Evolutionary conservation across 2,797 vertebrate genomes (phyloP).

Genomic region (Sebastes trivittatus): DNA sequence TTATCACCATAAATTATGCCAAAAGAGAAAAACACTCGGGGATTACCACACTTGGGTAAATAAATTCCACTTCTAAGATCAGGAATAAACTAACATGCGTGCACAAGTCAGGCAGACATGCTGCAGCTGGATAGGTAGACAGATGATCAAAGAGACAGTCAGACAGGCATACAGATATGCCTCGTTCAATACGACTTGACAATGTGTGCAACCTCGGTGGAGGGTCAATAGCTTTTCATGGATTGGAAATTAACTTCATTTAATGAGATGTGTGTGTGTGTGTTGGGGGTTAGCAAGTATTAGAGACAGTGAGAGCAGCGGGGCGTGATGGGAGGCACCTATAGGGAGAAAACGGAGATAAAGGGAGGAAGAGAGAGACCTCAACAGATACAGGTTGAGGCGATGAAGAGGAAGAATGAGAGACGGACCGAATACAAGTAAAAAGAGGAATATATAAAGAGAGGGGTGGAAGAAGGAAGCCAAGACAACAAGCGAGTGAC

Average conservation of each 20-base stretch:
- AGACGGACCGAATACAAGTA: background rate
- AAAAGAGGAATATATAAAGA: conserved; percentile 19
- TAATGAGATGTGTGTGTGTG: conserved; percentile 40
- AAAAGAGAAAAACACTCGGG: conserved; percentile 31
- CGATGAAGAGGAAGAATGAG: conserved; percentile 13
- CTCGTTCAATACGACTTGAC: conserved; percentile 54
- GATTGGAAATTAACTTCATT: conserved; percentile 70
- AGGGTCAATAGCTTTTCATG: conserved; percentile 64
- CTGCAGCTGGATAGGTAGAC: conserved; percentile 30
- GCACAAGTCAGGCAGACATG: conserved; percentile 12
- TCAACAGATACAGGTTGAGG: background rate
- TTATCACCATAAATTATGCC: conserved; percentile 29
- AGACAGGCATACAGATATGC: conserved; percentile 48
- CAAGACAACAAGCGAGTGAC: conserved; percentile 55
- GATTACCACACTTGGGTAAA: conserved; percentile 36
- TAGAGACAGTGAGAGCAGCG: background rate
- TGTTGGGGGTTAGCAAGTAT: background rate
- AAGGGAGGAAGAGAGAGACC: background rate
- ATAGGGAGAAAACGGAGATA: background rate
- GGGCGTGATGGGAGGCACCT: background rate
- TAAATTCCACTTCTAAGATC: conserved; percentile 32
- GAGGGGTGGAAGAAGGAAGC: conserved; percentile 19
- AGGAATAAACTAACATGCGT: conserved; percentile 4
- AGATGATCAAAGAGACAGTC: conserved; percentile 51
- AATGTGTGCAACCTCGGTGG: conserved; percentile 58